Conservation (phyloP, 2,113 vertebrate genomes). For the Rhinoderma darwinii region DNA sequence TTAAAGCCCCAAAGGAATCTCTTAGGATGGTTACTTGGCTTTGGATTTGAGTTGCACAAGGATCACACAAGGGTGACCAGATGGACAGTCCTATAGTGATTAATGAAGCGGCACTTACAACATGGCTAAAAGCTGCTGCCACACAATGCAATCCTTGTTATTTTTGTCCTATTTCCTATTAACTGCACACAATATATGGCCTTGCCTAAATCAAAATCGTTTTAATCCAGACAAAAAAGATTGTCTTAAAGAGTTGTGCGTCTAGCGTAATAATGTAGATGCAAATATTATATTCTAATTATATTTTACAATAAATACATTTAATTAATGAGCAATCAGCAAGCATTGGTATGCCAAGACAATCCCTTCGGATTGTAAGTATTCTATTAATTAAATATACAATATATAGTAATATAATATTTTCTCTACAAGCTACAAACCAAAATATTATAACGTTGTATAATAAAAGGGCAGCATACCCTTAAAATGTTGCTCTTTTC, state of each 20-base stretch:
- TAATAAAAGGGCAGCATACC: constrained; percentile 10
- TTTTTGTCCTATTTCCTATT: constrained; percentile 9
- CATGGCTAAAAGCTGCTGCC: constrained; percentile 36
- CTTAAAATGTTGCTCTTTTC: constrained; percentile 62
- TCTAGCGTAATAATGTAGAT: neutral
- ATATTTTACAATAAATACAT: neutral
- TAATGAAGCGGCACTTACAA: constrained; percentile 52
- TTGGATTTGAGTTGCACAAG: constrained; percentile 46
- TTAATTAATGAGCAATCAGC: neutral
- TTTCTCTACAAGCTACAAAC: neutral
- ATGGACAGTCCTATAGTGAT: constrained; percentile 56
- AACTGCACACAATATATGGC: neutral
- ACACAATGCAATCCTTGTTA: constrained; percentile 27
- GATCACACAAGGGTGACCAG: constrained; percentile 59
- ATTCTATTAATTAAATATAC: neutral
- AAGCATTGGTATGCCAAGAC: neutral
- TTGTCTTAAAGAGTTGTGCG: neutral
- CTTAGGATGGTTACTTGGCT: constrained; percentile 46
- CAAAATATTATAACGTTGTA: neutral
- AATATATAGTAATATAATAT: neutral
- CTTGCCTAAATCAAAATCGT: neutral
- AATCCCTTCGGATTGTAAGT: neutral
- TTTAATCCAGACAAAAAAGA: neutral
- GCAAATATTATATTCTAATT: neutral
- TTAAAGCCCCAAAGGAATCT: constrained; percentile 58